phyloP scores from a whole-genome alignment of 1,140 invertebrate genomes.

The Varroa destructor region DNA sequence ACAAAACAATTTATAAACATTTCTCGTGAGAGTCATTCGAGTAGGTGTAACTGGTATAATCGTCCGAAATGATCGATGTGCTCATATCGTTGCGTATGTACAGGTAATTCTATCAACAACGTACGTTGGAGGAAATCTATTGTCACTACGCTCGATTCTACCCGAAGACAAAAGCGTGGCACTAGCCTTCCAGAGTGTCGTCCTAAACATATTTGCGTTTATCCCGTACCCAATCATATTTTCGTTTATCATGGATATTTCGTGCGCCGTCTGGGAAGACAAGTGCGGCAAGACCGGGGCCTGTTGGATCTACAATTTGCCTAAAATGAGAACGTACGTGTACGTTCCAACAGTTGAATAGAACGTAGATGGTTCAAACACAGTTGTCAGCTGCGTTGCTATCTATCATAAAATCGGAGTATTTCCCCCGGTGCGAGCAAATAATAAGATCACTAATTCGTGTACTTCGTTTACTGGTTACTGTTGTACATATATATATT shows the following conservation, averaged over 20 bases:
- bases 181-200: neutral
- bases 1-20: no score
- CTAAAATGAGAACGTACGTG: slow-evolving; percentile 36
- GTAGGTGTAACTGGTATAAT: no score
- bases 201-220: slow-evolving; percentile 34
- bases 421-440: no score
- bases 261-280: slow-evolving; percentile 39
- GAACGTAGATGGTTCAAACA: no score
- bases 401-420: no score
- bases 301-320: slow-evolving; percentile 40
- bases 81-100: no score
- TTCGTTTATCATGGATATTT: slow-evolving; percentile 38
- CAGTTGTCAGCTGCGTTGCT: no score
- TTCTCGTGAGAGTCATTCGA: no score
- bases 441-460: no score
- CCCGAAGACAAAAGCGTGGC: slow-evolving; percentile 13
- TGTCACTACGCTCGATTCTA: neutral
- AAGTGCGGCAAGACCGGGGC: slow-evolving; percentile 38
- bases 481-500: slow-evolving; percentile 5
- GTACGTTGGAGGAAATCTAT: slow-evolving; percentile 20
- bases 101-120: slow-evolving; percentile 8
- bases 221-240: slow-evolving; percentile 41
- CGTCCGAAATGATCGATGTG: no score
- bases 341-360: slow-evolving; percentile 33
- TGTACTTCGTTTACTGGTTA: neutral